Evolutionary conservation across 2,113 vertebrate species (phyloP), one percentile per base, ranked within the genome.

Genomic region (Dipodomys stephensi): DNA sequence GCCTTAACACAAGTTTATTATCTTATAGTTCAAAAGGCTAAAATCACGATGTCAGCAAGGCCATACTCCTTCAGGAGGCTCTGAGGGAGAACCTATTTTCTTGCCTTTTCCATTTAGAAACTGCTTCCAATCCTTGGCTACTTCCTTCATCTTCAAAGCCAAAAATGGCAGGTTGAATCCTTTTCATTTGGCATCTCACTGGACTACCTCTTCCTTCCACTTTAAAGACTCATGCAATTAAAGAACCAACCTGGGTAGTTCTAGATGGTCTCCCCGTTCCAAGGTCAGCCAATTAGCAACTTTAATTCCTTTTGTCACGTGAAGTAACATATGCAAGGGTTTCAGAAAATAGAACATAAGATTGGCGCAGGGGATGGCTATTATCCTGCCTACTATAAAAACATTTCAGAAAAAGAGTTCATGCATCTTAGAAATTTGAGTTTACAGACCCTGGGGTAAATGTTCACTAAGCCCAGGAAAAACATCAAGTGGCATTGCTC

Each of bases 341-440:
- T 85, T 25, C 6, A 28, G 30, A 25, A 28, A 32, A 77, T 73
- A 76, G 13, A 35, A 73, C 18, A 5, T 20, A 7, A 28, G 23
- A 16, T 57, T 9, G 65, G 77, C 83, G 15, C 3, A 12, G 28
- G 65, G n/a, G 53, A 18, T 16, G 12, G 18, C 18, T 84, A 3
- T 87, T 92, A 46, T n/a, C 81, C 69, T 86, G 5, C 67, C 22
- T 60, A 19, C 12, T 69, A 44, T 88, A 83, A 15, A 18, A 49
- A 64, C 77, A 27, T 91, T 97, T 93, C 71, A 94, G 77, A 93
- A 96, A 94, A 95, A 88, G 0, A 78, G 67, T 65, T 96, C 67
- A 83, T 83, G 73, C 83, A 92, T 97, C 95, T 96, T 88, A 78
- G 95, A 97, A 97, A 94, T 91, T 72, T 96, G 87, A 95, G 86